Base-by-base conservation (phyloP, 35 echinoderm and acorn worm species). In the Diadema setosum region DNA sequence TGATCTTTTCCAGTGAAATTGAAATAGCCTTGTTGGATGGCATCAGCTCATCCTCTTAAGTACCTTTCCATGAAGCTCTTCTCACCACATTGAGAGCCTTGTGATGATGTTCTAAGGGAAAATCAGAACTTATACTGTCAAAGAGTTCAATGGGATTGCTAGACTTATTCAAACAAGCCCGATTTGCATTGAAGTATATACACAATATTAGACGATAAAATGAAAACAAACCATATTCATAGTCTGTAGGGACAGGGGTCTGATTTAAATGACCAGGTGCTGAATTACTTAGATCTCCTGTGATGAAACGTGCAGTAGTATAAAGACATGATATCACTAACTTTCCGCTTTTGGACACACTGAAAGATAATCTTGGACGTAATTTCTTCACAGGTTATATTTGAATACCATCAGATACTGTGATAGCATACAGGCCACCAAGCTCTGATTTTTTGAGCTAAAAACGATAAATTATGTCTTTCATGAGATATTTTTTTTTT, bases 161-260 rank as follows among this genome's bases (percentile, higher is more conserved):
- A 30, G 15, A 50, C 42, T 94, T 65, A 40, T 61, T 65, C 5
- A 89, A 49, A 33, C 29, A 88, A 23, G 63, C 86, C 21, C 81
- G 24, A 35, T 94, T 46, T 7, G 83, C 83, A 34, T 63, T n/a
- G 58, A 90, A 94, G 56, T 90, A 90, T 4, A 94, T 83, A 65
- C 44, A 89, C 25, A 88, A 65, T 45, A 90, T 60, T 37, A 94
- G 43, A 11, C 87, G 41, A 55, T 94, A 94, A 86, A 94, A 94
- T 50, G 92, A 67, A 73, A 85, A 39, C 30, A 94, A 26, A 24
- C 92, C 92, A 31, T 67, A 11, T 24, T 91, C 64, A 24, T 41
- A 58, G 1, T 35, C 60, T 69, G 17, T n/a, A 0, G 46, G 45
- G 40, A 57, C 64, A 25, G 58, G 23, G 9, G 41, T 42, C 5